These are phyloP conservation scores for Callospermophilus lateralis DNA, from an alignment of 2,113 vertebrate species.

Conservation along the genomic window DNA sequence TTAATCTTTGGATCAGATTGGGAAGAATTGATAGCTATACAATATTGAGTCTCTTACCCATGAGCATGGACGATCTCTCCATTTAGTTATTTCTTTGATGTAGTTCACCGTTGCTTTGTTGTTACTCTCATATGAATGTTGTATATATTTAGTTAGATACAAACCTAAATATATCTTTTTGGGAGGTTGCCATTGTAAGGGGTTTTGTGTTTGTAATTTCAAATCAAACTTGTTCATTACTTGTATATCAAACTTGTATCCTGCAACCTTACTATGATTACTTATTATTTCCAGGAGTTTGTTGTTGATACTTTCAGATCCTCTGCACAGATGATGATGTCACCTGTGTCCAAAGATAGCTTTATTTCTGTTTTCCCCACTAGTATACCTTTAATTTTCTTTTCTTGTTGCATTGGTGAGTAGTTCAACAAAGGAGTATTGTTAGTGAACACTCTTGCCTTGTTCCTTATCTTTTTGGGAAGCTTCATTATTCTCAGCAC, in stretches of 20 bases:
- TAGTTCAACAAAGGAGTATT: background rate
- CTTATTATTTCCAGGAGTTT: background rate
- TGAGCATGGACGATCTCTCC: background rate
- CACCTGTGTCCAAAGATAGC: background rate
- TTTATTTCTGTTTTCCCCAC: background rate
- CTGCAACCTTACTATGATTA: background rate
- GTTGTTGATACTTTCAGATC: background rate
- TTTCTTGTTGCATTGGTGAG: background rate
- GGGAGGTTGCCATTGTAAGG: background rate
- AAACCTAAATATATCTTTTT: too few species aligned
- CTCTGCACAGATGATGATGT: background rate
- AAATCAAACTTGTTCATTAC: background rate
- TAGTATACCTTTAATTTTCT: background rate
- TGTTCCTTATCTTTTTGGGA: background rate
- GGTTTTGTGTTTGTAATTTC: background rate
- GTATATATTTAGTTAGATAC: background rate
- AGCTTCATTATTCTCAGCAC: background rate
- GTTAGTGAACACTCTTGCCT: background rate
- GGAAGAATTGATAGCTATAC: background rate
- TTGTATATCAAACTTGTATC: background rate
- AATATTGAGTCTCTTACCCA: background rate
- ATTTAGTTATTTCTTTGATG: background rate
- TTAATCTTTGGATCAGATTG: background rate
- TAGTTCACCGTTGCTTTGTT: background rate
- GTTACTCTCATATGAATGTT: background rate